A percentile compares a stretch with the other conserved stretches of the same genome.
phyloP scores from a whole-genome alignment of 2,797 vertebrate genomes.

The Artibeus jamaicensis region DNA sequence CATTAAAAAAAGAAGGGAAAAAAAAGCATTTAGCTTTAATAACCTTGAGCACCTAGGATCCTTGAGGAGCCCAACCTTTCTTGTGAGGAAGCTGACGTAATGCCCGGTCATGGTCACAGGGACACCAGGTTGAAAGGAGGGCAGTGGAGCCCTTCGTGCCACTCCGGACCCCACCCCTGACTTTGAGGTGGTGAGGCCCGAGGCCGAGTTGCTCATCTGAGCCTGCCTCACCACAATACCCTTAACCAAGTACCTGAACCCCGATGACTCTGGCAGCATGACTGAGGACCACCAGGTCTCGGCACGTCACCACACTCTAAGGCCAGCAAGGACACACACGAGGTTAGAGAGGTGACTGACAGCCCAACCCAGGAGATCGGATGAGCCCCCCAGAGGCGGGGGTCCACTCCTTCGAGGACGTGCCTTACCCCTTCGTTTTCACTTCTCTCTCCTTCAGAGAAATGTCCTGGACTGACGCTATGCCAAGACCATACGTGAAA shows the following conservation, averaged over 20 bases:
- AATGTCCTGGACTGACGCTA: fast-evolving
- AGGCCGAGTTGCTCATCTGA: background rate
- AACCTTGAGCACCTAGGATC: background rate
- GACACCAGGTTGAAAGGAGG: background rate
- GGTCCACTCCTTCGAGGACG: fast-evolving
- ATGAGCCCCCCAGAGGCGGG: background rate
- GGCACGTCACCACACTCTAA: fast-evolving
- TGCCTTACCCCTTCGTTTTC: background rate
- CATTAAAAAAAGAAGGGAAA: background rate
- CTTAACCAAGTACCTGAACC: too few species aligned
- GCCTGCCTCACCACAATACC: background rate
- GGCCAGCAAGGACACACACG: background rate
- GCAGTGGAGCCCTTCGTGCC: background rate
- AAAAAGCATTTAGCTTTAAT: background rate
- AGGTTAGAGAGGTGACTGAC: background rate
- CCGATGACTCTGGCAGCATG: background rate
- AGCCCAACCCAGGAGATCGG: too few species aligned
- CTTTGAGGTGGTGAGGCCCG: background rate
- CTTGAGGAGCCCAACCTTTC: background rate
- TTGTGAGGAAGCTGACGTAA: background rate
- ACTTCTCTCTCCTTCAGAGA: background rate
- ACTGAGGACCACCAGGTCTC: background rate
- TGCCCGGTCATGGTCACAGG: fast-evolving
- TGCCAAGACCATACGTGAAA: background rate
- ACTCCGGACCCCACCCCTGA: background rate